Conservation (phyloP, 2,888 invertebrate species). For the Phengaris alcon region DNA sequence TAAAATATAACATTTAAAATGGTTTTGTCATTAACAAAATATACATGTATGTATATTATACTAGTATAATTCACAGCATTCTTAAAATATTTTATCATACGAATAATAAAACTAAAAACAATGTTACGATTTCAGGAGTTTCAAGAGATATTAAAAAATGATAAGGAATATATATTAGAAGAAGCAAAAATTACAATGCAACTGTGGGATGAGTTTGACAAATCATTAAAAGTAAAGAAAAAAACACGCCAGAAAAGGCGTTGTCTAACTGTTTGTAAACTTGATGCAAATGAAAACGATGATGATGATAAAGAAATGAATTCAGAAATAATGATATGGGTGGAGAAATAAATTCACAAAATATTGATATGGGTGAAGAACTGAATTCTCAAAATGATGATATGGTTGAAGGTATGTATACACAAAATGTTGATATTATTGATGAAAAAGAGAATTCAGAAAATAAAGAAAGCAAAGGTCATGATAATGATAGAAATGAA, state of each 20-base stretch:
- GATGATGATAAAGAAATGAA: no score
- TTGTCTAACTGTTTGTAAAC: neutral
- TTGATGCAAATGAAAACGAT: no score
- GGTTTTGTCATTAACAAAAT: no score
- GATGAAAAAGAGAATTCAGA: neutral
- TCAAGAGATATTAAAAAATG: conserved; percentile 1
- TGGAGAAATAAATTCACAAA: neutral
- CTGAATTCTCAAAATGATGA: neutral
- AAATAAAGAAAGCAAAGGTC: neutral
- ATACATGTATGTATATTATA: no score
- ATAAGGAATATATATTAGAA: neutral
- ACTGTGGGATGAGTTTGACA: neutral
- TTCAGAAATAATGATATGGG: no score
- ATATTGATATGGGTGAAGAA: neutral
- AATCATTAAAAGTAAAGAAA: neutral
- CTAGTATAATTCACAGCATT: no score
- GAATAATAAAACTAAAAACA: neutral
- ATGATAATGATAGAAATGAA: neutral
- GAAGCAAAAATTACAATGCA: neutral
- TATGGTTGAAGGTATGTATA: neutral
- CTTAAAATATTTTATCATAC: neutral
- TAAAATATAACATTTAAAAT: no score
- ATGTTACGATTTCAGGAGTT: neutral
- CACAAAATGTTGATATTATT: neutral
- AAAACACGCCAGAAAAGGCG: neutral